phyloP scores from a whole-genome alignment of 2,888 invertebrate genomes.

The Drosophila meridiana region DNA sequence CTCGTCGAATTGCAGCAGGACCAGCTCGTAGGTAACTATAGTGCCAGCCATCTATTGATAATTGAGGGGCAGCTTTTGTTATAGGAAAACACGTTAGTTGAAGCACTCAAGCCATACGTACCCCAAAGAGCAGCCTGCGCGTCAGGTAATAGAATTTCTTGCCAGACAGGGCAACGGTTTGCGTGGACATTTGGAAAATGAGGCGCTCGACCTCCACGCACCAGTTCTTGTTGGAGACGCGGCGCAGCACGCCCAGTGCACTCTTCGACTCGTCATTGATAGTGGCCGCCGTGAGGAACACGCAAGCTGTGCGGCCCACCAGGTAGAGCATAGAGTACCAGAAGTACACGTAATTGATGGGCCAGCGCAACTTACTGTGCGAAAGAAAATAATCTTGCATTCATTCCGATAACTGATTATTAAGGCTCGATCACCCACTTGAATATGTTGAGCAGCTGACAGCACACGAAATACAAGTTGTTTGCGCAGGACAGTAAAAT shows the following conservation, averaged over 20 bases:
- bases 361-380: constrained; percentile 83
- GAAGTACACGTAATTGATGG: constrained; percentile 86
- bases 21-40: constrained; percentile 89
- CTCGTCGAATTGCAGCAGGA: constrained; percentile 88
- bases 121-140: constrained; percentile 87
- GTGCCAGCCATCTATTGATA: constrained; percentile 87
- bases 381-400: neutral
- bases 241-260: constrained; percentile 85
- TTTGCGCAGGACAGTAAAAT: constrained; percentile 90
- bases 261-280: constrained; percentile 87
- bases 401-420: too few relatives aligned
- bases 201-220: constrained; percentile 86
- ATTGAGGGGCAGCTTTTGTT: neutral
- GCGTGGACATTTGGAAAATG: constrained; percentile 87
- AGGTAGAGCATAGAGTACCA: constrained; percentile 87
- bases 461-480: constrained; percentile 91
- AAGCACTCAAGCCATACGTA: constrained; percentile 71
- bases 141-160: constrained; percentile 88
- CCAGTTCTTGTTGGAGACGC: constrained; percentile 80
- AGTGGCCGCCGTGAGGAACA: constrained; percentile 86
- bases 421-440: constrained; percentile 72
- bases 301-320: constrained; percentile 86
- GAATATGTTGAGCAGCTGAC: constrained; percentile 88
- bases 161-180: constrained; percentile 87
- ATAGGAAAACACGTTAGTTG: neutral